Evolutionary conservation across 2,888 invertebrate genomes (phyloP).

Genomic region (Siphonodentalium dalli): DNA sequence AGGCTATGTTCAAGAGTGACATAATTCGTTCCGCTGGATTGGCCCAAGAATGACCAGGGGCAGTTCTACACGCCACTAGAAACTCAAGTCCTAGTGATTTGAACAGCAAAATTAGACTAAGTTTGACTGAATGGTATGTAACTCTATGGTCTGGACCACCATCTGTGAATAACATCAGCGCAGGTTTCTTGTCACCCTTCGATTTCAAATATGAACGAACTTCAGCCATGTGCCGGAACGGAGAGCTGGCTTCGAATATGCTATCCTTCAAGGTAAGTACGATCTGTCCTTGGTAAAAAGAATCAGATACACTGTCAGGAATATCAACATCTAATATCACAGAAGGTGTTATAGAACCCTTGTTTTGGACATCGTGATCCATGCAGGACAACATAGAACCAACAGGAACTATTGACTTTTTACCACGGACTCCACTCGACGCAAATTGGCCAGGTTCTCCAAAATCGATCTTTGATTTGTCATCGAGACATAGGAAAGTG

Average conservation of each 20-base stretch:
- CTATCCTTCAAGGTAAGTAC: conserved; percentile 24
- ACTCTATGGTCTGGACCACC: conserved; percentile 22
- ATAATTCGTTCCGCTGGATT: conserved; percentile 34
- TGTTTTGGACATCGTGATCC: conserved; percentile 29
- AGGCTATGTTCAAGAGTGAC: conserved; percentile 26
- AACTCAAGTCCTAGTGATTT: conserved; percentile 12
- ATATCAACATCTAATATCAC: conserved; percentile 26
- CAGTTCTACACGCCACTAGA: conserved; percentile 23
- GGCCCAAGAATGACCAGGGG: conserved; percentile 28
- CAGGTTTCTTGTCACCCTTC: not conserved
- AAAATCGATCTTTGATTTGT: conserved; percentile 28
- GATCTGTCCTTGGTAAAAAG: conserved; percentile 30
- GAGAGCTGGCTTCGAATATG: conserved; percentile 19
- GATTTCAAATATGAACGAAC: not conserved
- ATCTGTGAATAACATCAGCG: conserved; percentile 11
- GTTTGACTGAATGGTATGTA: conserved; percentile 17
- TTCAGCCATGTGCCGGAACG: conserved; percentile 12
- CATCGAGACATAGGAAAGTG: conserved; percentile 25
- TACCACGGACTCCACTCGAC: conserved; percentile 27
- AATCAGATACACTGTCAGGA: conserved; percentile 17
- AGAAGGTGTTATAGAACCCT: conserved; percentile 33
- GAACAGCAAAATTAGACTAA: conserved; percentile 18
- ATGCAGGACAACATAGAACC: conserved; percentile 6
- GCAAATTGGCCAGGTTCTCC: conserved; percentile 26
- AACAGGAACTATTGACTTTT: conserved; percentile 27